phyloP scores from a whole-genome alignment of 1,140 invertebrate species.

The Drosophila triauraria region DNA sequence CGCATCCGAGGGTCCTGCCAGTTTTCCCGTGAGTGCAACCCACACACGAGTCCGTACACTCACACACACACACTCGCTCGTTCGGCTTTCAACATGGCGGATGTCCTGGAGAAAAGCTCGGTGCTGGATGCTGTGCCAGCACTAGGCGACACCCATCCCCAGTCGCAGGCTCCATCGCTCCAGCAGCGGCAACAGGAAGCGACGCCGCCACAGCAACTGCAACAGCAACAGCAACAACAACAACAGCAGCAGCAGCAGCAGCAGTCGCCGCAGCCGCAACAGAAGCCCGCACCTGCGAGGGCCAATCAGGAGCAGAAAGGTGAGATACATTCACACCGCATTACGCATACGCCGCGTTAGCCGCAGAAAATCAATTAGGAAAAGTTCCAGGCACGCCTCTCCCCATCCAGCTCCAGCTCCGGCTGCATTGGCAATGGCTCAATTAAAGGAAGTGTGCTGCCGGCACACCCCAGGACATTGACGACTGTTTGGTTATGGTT shows the following conservation, averaged over 20 bases:
- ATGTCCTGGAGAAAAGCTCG: conserved; percentile 84
- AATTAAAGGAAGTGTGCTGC: conserved; percentile 68
- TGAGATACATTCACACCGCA: conserved; percentile 39
- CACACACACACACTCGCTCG: conserved; percentile 43
- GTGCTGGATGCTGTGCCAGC: conserved; percentile 73
- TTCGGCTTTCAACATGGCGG: conserved; percentile 81
- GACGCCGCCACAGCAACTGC: conserved; percentile 23
- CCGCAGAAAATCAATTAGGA: conserved; percentile 66
- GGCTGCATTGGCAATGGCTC: conserved; percentile 49
- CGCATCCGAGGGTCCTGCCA: conserved; percentile 53
- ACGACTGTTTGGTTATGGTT: conserved; percentile 54
- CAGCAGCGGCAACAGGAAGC: conserved; percentile 57
- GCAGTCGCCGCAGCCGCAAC: conserved; percentile 23
- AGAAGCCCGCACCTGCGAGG: conserved; percentile 44
- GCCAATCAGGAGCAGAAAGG: conserved; percentile 75
- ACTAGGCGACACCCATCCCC: conserved; percentile 44
- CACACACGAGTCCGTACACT: conserved; percentile 17
- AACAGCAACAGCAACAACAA: conserved; percentile 32
- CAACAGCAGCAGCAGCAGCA: conserved; percentile 31
- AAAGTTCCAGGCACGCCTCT: conserved; percentile 42
- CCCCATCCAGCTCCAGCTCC: conserved; percentile 7
- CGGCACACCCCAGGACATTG: conserved; percentile 66
- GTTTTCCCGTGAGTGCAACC: conserved; percentile 62
- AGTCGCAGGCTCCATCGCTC: conserved; percentile 36
- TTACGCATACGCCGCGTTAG: conserved; percentile 67